Percentiles rank a stretch among this genome's conserved stretches.
These are phyloP conservation scores for Diloba caeruleocephala DNA, from an alignment of 2,888 invertebrate genomes.

Conservation along the genomic window DNA sequence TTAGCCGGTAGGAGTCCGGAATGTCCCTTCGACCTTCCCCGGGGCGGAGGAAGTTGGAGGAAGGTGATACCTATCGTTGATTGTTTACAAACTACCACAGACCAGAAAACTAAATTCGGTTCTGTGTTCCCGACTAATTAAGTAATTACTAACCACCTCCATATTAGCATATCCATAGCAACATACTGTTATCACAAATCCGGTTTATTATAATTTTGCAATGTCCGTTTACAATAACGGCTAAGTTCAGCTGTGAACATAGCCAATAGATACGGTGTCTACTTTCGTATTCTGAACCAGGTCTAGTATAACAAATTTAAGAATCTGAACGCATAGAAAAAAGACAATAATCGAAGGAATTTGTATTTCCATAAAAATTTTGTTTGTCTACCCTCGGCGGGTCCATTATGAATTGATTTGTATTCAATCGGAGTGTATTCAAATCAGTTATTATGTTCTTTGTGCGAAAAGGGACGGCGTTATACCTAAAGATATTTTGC, in stretches of 20 bases:
- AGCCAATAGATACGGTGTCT: constrained; percentile 17
- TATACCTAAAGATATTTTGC: constrained; percentile 53
- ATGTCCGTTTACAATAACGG: background rate
- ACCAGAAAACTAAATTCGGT: too few species aligned
- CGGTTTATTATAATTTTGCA: too few species aligned
- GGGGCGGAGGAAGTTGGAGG: too few species aligned
- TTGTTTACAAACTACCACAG: too few species aligned
- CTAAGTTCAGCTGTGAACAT: constrained; percentile 4
- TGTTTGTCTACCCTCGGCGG: constrained; percentile 62
- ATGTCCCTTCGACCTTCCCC: too few species aligned
- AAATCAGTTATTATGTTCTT: constrained; percentile 82
- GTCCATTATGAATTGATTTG: constrained; percentile 76
- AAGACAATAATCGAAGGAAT: constrained; percentile 61
- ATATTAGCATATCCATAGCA: too few species aligned
- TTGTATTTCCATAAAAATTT: constrained; percentile 67
- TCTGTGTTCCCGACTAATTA: too few species aligned
- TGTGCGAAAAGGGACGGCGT: constrained; percentile 65
- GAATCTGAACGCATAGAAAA: constrained; percentile 51
- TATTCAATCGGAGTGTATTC: constrained; percentile 78
- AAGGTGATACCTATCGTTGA: too few species aligned
- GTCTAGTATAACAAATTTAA: constrained; percentile 40
- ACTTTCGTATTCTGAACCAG: constrained; percentile 41
- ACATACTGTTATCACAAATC: too few species aligned
- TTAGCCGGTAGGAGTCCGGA: too few species aligned
- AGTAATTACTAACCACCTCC: too few species aligned